Conservation (phyloP, 1,140 invertebrate species). For the Laupala kohalensis region DNA sequence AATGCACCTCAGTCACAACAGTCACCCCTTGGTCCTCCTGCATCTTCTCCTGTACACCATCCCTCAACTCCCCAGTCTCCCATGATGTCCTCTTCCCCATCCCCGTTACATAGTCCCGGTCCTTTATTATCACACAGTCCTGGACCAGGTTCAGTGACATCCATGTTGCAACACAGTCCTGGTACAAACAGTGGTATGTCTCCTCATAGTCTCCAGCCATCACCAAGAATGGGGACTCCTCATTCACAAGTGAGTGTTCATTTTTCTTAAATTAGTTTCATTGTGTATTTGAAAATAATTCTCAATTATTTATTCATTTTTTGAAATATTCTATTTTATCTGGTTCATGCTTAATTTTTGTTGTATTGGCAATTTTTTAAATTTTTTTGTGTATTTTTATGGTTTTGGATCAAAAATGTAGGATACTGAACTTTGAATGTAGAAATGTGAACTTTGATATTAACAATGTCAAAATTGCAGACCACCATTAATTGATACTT, state of each 20-base stretch:
- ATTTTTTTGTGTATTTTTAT: no score
- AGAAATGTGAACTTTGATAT: no score
- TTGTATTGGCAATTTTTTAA: no score
- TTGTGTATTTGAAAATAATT: background rate
- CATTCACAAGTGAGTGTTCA: conserved; percentile 28
- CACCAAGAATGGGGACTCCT: conserved; percentile 43
- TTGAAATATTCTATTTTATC: no score
- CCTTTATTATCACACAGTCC: conserved; percentile 41
- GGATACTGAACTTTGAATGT: no score
- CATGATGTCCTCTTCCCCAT: conserved; percentile 41
- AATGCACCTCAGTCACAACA: conserved; percentile 17
- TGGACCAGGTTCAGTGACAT: conserved; percentile 34
- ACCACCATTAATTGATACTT: no score
- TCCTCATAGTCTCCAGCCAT: conserved; percentile 33
- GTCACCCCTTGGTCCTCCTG: conserved; percentile 19
- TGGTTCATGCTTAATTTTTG: no score
- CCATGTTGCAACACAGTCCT: conserved; percentile 36
- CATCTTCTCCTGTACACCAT: conserved; percentile 28
- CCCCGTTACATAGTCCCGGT: conserved; percentile 44
- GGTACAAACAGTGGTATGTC: conserved; percentile 21
- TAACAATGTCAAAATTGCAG: no score
- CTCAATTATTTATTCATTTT: background rate
- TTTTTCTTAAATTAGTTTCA: background rate
- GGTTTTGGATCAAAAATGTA: no score
- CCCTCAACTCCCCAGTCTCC: conserved; percentile 40